These are phyloP conservation scores for Hyposmocoma kahamanoa DNA, from an alignment of 1,140 invertebrate species.

Conservation along the genomic window DNA sequence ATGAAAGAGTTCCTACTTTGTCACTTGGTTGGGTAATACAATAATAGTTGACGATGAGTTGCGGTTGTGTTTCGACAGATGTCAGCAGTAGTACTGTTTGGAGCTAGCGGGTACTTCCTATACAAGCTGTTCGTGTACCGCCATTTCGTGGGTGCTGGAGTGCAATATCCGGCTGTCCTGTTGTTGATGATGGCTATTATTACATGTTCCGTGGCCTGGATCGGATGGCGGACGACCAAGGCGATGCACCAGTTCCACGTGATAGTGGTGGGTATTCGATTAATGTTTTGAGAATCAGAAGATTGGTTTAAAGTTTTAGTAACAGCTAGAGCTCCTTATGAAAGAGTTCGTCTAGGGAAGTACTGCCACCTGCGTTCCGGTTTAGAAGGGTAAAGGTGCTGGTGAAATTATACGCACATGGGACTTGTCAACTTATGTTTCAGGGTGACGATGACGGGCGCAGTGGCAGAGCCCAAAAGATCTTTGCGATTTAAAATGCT, in stretches of 20 bases:
- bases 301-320: no score
- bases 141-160: slow-evolving; percentile 62
- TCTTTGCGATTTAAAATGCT: no score
- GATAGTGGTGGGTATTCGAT: slow-evolving; percentile 59
- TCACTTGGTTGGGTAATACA: slow-evolving; percentile 28
- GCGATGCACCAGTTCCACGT: slow-evolving; percentile 68
- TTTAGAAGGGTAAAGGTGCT: no score
- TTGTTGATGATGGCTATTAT: slow-evolving; percentile 70
- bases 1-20: slow-evolving; percentile 4
- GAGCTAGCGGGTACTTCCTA: slow-evolving; percentile 66
- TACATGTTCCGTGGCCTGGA: slow-evolving; percentile 69
- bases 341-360: no score
- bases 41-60: slow-evolving; percentile 16
- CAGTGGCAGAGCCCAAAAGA: no score
- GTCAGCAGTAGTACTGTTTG: slow-evolving; percentile 67
- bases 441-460: no score
- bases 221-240: slow-evolving; percentile 71
- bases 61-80: slow-evolving; percentile 58
- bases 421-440: no score
- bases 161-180: slow-evolving; percentile 64
- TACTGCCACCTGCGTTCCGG: no score
- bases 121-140: slow-evolving; percentile 71
- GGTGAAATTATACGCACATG: no score
- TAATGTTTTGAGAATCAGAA: no score
- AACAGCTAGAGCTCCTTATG: no score